A percentile compares a stretch with the other conserved stretches of the same genome.
Conservation (phyloP, 2,113 vertebrate species). For the Pyxicephalus adspersus region DNA sequence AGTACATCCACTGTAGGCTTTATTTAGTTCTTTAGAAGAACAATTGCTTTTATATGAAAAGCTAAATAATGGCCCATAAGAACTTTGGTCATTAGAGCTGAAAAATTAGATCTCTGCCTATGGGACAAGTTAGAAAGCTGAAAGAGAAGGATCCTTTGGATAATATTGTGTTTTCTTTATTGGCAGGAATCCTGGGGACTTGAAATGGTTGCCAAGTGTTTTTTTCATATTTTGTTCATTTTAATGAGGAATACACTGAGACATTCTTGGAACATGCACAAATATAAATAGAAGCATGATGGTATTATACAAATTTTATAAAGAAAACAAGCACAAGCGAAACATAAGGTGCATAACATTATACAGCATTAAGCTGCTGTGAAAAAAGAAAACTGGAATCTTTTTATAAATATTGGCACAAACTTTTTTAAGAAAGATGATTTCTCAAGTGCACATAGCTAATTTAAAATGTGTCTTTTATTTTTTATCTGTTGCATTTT, state of each 20-base stretch:
- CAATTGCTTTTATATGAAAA: neutral
- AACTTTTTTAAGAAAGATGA: neutral
- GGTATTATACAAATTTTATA: slow-evolving; percentile 15
- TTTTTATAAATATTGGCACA: neutral
- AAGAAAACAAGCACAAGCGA: slow-evolving; percentile 24
- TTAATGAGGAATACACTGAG: slow-evolving; percentile 14
- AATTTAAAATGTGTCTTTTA: too few relatives aligned
- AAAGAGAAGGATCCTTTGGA: neutral
- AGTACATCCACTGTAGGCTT: neutral
- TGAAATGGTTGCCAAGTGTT: slow-evolving; percentile 1
- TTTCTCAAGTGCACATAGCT: neutral
- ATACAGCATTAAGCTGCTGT: neutral
- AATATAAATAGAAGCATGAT: neutral
- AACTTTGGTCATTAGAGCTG: slow-evolving; percentile 8
- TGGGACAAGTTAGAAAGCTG: neutral
- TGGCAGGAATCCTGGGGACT: slow-evolving; percentile 16
- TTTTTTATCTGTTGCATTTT: too few relatives aligned
- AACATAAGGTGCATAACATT: slow-evolving; percentile 3
- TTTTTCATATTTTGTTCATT: neutral
- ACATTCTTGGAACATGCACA: slow-evolving; percentile 9
- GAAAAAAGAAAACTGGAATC: neutral
- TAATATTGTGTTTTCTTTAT: neutral
- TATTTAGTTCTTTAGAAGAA: neutral
- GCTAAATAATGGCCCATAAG: neutral
- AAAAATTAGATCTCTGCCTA: neutral